Base-by-base conservation (phyloP, 2,113 vertebrate species). In the Chlorodrepanis virens region DNA sequence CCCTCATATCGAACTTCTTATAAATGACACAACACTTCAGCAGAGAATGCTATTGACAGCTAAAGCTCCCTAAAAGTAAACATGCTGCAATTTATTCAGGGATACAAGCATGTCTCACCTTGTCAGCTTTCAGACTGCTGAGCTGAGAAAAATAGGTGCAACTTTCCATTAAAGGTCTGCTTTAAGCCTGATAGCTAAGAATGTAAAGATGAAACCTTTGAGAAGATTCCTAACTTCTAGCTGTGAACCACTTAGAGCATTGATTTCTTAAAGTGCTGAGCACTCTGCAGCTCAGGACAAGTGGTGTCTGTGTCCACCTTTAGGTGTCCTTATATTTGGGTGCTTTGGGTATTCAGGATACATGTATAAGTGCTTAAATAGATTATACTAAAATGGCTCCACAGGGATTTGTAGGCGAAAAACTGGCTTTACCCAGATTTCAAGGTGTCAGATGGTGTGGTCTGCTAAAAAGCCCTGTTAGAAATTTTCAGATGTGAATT, bases 81-180 rank as follows among this genome's bases (percentile, higher is more conserved):
- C 37, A 75, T 2, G 0, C 27, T 57, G 37, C 74, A 87, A 19
- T 96, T 91, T 87, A 82, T 89, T 89, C 80, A 71, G 47, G 40
- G 64, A 59, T 44, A 59, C 47, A 78, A 68, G 11, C 22, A 27
- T 14, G 37, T 80, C 71, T 92, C 85, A 93, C 81, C 74, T 89
- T 90, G 74, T 85, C 84, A 88, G 37, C 53, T 94, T 83, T 89
- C 74, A 87, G 69, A 60, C 39, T 64, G 24, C 37, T 75, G 35
- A 75, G 56, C 60, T 65, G 53, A 64, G 91, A 91, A 89, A 96
- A 91, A 93, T 82, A 89, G 69, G 70, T 76, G 45, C 23, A 79
- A 49, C 69, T 85, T 95, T 69, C 50, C 89, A 83, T 91, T 93
- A 94, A 89, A 90, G n/a, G 29, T 76, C 67, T 95, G 23, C 57